phyloP scores from a whole-genome alignment of 2,797 vertebrate genomes.

The Sebastes oblongus region DNA sequence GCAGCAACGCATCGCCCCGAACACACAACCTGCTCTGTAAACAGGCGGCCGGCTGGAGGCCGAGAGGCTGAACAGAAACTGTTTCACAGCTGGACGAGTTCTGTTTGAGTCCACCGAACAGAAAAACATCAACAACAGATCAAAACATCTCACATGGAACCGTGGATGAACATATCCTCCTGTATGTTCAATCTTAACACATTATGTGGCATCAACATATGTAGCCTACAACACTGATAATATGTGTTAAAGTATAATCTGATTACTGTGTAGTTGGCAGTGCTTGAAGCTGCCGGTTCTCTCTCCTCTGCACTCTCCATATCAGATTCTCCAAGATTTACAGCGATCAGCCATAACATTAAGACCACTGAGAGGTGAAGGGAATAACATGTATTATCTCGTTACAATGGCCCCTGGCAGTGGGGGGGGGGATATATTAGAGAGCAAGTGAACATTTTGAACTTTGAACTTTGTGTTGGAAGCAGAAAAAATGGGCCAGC shows the following conservation, averaged over 20 bases:
- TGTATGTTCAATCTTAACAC: background rate
- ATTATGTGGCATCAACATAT: background rate
- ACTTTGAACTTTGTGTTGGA: too few relatives aligned
- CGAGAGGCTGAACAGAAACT: slow-evolving; percentile 2
- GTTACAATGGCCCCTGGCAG: too few relatives aligned
- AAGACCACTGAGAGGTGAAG: too few relatives aligned
- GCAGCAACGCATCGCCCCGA: background rate
- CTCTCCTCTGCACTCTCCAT: too few relatives aligned
- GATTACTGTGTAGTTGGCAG: background rate
- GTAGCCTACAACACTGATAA: background rate
- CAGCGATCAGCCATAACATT: too few relatives aligned
- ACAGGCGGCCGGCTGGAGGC: background rate
- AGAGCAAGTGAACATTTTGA: too few relatives aligned
- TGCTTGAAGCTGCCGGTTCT: too few relatives aligned
- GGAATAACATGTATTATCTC: fast-evolving
- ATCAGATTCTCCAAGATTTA: too few relatives aligned
- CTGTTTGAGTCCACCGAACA: background rate
- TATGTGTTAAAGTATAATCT: background rate
- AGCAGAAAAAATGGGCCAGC: too few relatives aligned
- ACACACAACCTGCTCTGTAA: slow-evolving; percentile 39
- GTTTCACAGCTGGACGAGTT: background rate
- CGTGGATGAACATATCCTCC: too few relatives aligned
- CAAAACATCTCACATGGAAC: background rate
- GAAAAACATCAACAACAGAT: background rate
- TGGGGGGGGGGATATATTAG: too few relatives aligned